These are phyloP conservation scores for Sphecodes monilicornis DNA, from an alignment of 2,888 invertebrate species.

Conservation along the genomic window DNA sequence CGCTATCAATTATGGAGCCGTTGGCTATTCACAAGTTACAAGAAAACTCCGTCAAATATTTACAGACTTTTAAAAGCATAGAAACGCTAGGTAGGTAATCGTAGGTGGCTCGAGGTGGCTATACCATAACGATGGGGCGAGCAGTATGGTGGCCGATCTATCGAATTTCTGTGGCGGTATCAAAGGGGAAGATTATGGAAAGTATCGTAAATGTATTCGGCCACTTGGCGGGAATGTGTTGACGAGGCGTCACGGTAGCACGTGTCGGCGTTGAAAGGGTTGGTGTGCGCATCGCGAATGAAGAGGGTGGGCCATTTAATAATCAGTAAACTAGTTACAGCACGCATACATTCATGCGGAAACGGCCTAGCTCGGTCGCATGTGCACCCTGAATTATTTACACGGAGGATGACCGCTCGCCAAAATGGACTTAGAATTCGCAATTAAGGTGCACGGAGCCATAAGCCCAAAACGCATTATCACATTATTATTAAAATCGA, in stretches of 20 bases:
- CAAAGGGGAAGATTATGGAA: constrained; percentile 50
- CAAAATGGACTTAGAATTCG: constrained; percentile 76
- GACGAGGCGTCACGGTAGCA: constrained; percentile 44
- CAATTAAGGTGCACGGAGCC: constrained; percentile 69
- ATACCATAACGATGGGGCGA: background rate
- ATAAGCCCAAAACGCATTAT: constrained; percentile 72
- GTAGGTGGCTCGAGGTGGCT: background rate
- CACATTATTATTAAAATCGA: constrained; percentile 74
- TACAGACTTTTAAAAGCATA: constrained; percentile 51
- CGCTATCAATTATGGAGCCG: background rate
- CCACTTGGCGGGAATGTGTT: constrained; percentile 53
- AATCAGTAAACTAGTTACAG: constrained; percentile 75
- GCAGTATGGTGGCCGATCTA: background rate
- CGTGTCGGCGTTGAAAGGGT: constrained; percentile 64
- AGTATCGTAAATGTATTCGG: constrained; percentile 52
- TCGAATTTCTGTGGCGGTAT: constrained; percentile 30
- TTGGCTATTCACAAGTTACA: constrained; percentile 9
- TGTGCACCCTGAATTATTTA: constrained; percentile 75
- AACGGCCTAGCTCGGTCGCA: constrained; percentile 68
- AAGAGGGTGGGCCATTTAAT: constrained; percentile 71
- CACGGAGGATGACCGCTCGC: constrained; percentile 73
- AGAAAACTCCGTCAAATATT: constrained; percentile 44
- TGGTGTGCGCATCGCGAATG: constrained; percentile 55
- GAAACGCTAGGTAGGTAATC: constrained; percentile 27
- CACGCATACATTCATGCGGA: constrained; percentile 69